Evolutionary conservation across 2,888 invertebrate species (phyloP).

Genomic region (Leptinotarsa rubiginosa): DNA sequence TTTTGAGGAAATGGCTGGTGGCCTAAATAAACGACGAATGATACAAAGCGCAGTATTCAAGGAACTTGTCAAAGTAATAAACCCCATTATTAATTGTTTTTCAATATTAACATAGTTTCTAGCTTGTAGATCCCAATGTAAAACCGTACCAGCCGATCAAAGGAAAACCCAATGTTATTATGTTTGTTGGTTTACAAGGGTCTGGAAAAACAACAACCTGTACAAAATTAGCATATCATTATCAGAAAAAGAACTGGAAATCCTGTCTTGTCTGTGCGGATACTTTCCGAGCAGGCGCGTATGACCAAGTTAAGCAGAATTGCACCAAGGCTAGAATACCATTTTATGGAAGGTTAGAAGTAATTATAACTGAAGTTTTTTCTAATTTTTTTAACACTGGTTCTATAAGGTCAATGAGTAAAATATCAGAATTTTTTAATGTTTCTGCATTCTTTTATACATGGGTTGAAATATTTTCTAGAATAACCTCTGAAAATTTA

Average conservation of each 20-base stretch:
- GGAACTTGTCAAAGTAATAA: constrained; percentile 91
- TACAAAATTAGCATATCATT: constrained; percentile 98
- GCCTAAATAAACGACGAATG: constrained; percentile 97
- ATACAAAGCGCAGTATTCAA: constrained; percentile 99
- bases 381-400: too few species aligned
- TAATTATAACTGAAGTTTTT: too few species aligned
- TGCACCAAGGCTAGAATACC: constrained; percentile 99
- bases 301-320: constrained; percentile 99
- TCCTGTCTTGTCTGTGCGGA: constrained; percentile 98
- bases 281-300: constrained; percentile 99
- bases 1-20: constrained; percentile 99
- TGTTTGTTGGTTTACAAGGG: constrained; percentile 99
- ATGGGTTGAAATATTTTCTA: too few species aligned
- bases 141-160: constrained; percentile 96
- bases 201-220: constrained; percentile 99
- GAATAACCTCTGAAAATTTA: too few species aligned
- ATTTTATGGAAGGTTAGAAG: constrained; percentile 91
- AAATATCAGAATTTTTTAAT: too few species aligned
- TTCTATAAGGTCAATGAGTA: too few species aligned
- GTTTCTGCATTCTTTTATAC: too few species aligned
- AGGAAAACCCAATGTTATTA: constrained; percentile 94
- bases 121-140: constrained; percentile 97
- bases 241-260: constrained; percentile 99
- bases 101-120: constrained; percentile 49
- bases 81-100: neutral